Base-by-base conservation (phyloP, 2,888 invertebrate species). In the Rhaphigaster nebulosa region DNA sequence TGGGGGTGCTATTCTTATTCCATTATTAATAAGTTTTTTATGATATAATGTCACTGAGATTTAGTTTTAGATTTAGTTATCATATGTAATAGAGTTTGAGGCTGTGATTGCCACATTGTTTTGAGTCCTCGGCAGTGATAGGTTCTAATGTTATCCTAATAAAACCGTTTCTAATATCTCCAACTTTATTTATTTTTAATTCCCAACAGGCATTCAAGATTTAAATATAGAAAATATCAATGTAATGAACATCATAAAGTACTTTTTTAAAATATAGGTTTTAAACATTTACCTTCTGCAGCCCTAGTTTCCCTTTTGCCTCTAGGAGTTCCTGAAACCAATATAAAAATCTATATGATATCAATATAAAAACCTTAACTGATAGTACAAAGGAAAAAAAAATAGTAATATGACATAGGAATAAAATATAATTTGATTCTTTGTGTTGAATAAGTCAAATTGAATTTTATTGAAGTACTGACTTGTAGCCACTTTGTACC, bases 291-390 rank as follows among this genome's bases (percentile, higher is more conserved):
- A 60, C 60, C 38, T 88, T 88, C 38, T 12, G 54, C 6, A 13
- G 54, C 34, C 1, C 29, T 60, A 15, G 88, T 45, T 38, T 65
- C 60, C 15, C 88, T 88, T 88, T 60, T 88, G 20, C 65, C n/a
- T 34, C 88, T 26, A 60, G 65, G 34, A 60, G 41, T 26, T 23
- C 88, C 88, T 88, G 88, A 65, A 88, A 88, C 41, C 29, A 52
- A 54, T 34, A n/a, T n/a, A n/a, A n/a, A n/a, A n/a, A n/a, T n/a
- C n/a, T 6, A 56, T 23, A n/a, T 87, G 12, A 26, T 41, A 10
- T 4, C 18, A 50, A 50, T 45, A 50, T 8, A 45, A 50, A 26
- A 34, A 87, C 20, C 4, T 50, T 50, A 15, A 26, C 41, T 34
- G 70, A 70, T 70, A 29, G 60, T 60, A 54, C 4, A 54, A 54